Conservation (phyloP, 35 echinoderm and acorn worm genomes). For the Apostichopus parvimensis region DNA sequence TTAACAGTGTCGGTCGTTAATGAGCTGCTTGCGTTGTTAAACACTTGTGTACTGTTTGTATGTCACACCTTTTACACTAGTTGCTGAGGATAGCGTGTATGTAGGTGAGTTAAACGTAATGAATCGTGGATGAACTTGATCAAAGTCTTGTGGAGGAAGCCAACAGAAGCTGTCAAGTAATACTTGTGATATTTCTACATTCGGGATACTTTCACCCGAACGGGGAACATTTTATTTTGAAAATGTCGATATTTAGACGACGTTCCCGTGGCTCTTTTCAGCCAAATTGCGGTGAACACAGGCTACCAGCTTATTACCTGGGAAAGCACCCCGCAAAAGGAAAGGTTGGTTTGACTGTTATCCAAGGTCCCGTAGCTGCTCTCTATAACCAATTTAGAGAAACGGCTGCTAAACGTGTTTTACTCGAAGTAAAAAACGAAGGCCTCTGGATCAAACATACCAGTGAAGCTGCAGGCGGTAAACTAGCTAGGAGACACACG, state of each 20-base stretch:
- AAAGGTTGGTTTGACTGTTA: conserved; percentile 34
- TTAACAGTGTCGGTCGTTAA: not conserved
- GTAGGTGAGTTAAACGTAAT: not conserved
- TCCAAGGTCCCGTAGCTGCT: conserved; percentile 32
- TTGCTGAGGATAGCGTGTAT: not conserved
- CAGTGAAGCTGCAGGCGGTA: not conserved
- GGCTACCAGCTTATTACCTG: conserved; percentile 33
- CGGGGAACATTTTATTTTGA: too few relatives aligned
- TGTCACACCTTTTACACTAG: not conserved
- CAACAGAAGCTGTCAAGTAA: too few relatives aligned
- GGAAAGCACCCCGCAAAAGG: conserved; percentile 54
- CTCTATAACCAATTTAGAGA: conserved; percentile 50
- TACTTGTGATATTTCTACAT: too few relatives aligned
- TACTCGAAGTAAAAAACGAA: conserved; percentile 45
- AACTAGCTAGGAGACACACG: not conserved
- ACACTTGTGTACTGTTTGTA: not conserved
- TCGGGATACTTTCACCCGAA: too few relatives aligned
- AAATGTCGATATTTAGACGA: conserved; percentile 43
- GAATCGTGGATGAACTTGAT: too few relatives aligned
- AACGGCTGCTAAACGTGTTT: conserved; percentile 7
- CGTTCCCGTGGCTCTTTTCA: conserved; percentile 24
- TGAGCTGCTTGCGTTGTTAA: not conserved
- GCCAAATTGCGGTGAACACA: conserved; percentile 16
- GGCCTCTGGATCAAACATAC: conserved; percentile 43
- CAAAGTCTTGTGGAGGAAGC: too few relatives aligned